Evolutionary conservation across 2,888 invertebrate species (phyloP), one percentile per base, ranked within the genome.

Genomic region (Eilema caniola): DNA sequence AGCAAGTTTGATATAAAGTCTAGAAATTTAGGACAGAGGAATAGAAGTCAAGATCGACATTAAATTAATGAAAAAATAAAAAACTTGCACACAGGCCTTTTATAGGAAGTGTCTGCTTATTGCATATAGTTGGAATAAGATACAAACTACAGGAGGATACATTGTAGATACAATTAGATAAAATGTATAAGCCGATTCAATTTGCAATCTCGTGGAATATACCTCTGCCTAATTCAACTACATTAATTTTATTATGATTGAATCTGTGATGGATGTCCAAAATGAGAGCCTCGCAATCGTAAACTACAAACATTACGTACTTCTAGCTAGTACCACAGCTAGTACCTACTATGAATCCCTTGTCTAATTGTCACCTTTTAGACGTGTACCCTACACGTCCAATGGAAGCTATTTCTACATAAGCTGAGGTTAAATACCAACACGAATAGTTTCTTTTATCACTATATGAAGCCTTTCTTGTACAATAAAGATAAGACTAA

Each of bases 401-500:
- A 61, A 28, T 5, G n/a, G 11, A 61, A 23, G 12, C n/a, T 61
- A 8, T 20, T 14, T 10, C 10, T n/a, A 61, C 23, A 33, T 11
- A 31, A 25, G 25, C 25, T 16, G 20, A n/a, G 11, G 1, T n/a
- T n/a, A 31, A 33, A 61, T n/a, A 33, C 11, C n/a, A n/a, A 10
- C 61, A 33, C 31, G 10, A 33, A n/a, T 33, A 23, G 61, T 61
- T 61, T 28, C 25, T 25, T 66, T 83, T 83, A 81, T 83, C 80
- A 75, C 70, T 66, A 76, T 80, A 81, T 78, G 76, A 76, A 82
- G 70, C 70, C 66, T 74, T 81, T 74, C 79, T 80, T 78, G 79
- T 74, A 81, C 82, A 82, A 86, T 87, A 84, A 81, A 88, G 86
- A 86, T 87, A 86, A 85, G 71, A 74, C 75, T 79, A 82, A 80